Evolutionary conservation across 1,140 invertebrate species (phyloP), one percentile per base, ranked within the genome.

Genomic region (Cotesia glomerata): DNA sequence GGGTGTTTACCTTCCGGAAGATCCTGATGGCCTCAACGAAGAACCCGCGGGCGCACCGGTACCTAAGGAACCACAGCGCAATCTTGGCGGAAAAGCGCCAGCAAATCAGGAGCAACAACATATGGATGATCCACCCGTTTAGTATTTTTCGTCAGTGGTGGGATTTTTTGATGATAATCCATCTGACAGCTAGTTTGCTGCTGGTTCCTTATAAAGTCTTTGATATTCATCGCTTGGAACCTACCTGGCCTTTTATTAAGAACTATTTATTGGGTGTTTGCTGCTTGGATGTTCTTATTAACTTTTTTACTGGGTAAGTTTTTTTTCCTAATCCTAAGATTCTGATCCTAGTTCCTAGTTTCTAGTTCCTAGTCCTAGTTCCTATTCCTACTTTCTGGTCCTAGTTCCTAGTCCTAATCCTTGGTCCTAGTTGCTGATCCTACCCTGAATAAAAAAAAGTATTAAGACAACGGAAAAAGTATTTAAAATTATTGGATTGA

Each of bases 101-200:
- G 3, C 84, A 87, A 32, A 68, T 81, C 18, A 73, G 66, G 58
- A 75, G 81, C 67, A 72, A 80, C 51, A 72, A 80, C 51, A 72
- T 16, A 4, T 35, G 74, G 13, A 75, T 83, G 2, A 83, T 86
- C 74, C 86, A 87, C 68, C 85, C 85, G 0, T 87, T 85, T 62
- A 86, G 86, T 76, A 68, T 81, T 13, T 85, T 87, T 67, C 83
- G 85, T 51, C 76, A 77, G 14, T 80, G 77, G 72, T 87, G 85
- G 85, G 72, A 84, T 34, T 72, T 80, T 51, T 49, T 75, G 13
- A 84, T 86, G 78, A 75, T 85, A 8, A 8, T 82, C 32, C 64
- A 74, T 14, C 78, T 82, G 26, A 74, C 70, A 0, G 56, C n/a
- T 36, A 67, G 79, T 34, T 70, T 84, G 7, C 13, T 85, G 13